Evolutionary conservation across 2,797 vertebrate species (phyloP).

Genomic region (Scleropages formosus): DNA sequence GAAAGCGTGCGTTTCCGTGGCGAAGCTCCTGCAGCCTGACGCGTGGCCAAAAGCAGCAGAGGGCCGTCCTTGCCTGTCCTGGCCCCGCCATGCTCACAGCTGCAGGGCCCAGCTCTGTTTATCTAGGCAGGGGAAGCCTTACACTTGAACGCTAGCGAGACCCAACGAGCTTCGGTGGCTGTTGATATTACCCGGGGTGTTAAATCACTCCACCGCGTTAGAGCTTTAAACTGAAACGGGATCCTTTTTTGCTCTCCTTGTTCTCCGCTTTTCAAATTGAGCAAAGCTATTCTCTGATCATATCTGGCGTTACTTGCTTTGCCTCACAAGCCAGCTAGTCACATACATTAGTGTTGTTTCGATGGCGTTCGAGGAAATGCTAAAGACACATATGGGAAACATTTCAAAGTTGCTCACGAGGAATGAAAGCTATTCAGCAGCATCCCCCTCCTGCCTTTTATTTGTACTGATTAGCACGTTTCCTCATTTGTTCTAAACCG

Average conservation of each 20-base stretch:
- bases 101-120: slow-evolving; percentile 68
- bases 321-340: slow-evolving; percentile 32
- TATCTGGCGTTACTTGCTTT: slow-evolving; percentile 35
- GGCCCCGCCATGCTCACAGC: slow-evolving; percentile 49
- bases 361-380: slow-evolving; percentile 26
- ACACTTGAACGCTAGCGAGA: slow-evolving; percentile 61
- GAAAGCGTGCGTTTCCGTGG: slow-evolving; percentile 53
- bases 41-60: slow-evolving; percentile 60
- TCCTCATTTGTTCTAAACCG: slow-evolving; percentile 25
- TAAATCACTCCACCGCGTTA: slow-evolving; percentile 59
- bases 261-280: slow-evolving; percentile 32
- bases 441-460: slow-evolving; percentile 21
- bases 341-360: slow-evolving; percentile 32
- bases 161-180: slow-evolving; percentile 52
- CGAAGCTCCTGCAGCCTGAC: slow-evolving; percentile 67
- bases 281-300: slow-evolving; percentile 34
- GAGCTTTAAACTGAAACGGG: slow-evolving; percentile 63
- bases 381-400: slow-evolving; percentile 35
- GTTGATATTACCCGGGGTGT: slow-evolving; percentile 66
- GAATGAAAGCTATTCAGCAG: slow-evolving; percentile 22
- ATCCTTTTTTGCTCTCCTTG: slow-evolving; percentile 44
- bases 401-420: slow-evolving; percentile 26
- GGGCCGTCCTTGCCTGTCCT: slow-evolving; percentile 49
- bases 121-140: slow-evolving; percentile 60
- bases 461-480: slow-evolving; percentile 36